These are phyloP conservation scores for Pocillopora verrucosa DNA, from an alignment of 64 coral and sea anemone species.

Conservation along the genomic window DNA sequence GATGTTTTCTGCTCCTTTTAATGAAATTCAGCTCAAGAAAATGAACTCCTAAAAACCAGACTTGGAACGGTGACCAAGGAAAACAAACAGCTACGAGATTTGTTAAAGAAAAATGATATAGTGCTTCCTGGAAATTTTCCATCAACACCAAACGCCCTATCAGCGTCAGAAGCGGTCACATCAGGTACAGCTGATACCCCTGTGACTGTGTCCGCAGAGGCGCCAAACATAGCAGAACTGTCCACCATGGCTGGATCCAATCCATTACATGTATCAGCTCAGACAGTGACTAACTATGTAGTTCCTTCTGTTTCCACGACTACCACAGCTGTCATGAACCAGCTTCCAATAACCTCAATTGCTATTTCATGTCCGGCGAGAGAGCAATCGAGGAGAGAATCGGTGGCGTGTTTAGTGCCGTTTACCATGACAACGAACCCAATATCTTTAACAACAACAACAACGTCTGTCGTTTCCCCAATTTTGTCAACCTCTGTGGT, in stretches of 20 bases:
- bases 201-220: neutral
- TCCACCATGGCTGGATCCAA: conserved; percentile 15
- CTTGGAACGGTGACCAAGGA: conserved; percentile 57
- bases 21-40: conserved; percentile 53
- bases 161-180: neutral
- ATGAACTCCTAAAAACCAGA: conserved; percentile 48
- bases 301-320: neutral
- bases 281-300: neutral
- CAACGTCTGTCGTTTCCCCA: neutral
- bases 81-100: conserved; percentile 52
- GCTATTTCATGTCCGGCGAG: neutral
- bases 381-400: conserved; percentile 15
- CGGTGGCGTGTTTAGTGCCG: conserved; percentile 7
- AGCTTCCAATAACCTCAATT: neutral
- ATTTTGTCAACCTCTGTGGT: neutral
- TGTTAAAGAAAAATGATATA: conserved; percentile 64
- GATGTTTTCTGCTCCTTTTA: neutral
- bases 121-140: conserved; percentile 42
- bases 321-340: conserved; percentile 4
- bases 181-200: neutral
- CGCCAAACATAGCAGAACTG: neutral
- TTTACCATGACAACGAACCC: conserved; percentile 32
- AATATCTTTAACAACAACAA: neutral
- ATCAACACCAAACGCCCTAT: conserved; percentile 2
- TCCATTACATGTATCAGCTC: neutral